Percentiles rank a stretch among this genome's conserved stretches.
phyloP scores from a whole-genome alignment of 2,797 vertebrate species.

The Botia almorhae region DNA sequence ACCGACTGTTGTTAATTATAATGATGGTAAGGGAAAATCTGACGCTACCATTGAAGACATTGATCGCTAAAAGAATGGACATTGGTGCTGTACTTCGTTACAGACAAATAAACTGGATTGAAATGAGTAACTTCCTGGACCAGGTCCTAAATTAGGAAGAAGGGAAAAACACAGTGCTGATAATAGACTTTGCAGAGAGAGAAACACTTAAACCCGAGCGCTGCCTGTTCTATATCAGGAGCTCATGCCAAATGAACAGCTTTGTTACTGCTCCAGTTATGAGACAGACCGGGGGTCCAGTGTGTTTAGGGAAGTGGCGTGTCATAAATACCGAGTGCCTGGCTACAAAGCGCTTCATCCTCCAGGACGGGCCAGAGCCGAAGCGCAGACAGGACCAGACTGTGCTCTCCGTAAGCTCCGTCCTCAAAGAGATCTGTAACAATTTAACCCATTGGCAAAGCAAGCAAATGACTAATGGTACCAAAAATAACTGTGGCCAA shows the following conservation, averaged over 20 bases:
- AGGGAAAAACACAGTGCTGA: slow-evolving; percentile 52
- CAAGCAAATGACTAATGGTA: slow-evolving; percentile 24
- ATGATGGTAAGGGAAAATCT: slow-evolving; percentile 25
- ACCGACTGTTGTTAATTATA: not conserved
- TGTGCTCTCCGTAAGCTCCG: slow-evolving; percentile 24
- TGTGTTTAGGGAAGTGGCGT: slow-evolving; percentile 50
- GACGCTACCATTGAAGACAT: slow-evolving; percentile 14
- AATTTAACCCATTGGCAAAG: slow-evolving; percentile 11
- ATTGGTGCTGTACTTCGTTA: slow-evolving; percentile 25
- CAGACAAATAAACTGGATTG: slow-evolving; percentile 53
- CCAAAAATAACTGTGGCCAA: slow-evolving; percentile 25
- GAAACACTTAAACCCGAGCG: slow-evolving; percentile 44
- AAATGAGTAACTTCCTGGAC: slow-evolving; percentile 59
- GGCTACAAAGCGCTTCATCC: slow-evolving; percentile 40
- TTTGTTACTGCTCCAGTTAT: slow-evolving; percentile 59
- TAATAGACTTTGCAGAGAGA: slow-evolving; percentile 58
- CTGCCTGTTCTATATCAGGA: slow-evolving; percentile 54
- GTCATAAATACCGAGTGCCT: slow-evolving; percentile 53
- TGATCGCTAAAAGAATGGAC: slow-evolving; percentile 8
- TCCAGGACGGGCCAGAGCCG: slow-evolving; percentile 27
- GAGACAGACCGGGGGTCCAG: slow-evolving; percentile 47
- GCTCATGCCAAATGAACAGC: slow-evolving; percentile 59
- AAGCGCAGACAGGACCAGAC: slow-evolving; percentile 22
- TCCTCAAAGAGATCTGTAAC: slow-evolving; percentile 6
- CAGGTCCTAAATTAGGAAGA: slow-evolving; percentile 43